Conservation (phyloP, 2,113 vertebrate genomes). For the Petrocephalus microphthalmus region DNA sequence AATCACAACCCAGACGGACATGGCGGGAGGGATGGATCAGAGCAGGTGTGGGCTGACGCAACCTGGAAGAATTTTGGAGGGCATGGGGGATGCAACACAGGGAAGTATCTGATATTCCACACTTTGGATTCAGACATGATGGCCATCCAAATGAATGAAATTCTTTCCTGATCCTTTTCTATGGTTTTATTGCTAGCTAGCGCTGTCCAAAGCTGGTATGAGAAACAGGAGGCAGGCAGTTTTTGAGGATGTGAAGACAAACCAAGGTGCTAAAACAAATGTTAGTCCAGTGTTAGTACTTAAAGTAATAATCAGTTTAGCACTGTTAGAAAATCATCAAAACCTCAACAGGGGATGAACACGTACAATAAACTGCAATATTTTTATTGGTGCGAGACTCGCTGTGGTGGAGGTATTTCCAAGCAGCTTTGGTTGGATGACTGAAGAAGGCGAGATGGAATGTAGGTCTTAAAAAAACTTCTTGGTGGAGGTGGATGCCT, state of each 20-base stretch:
- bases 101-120: not conserved
- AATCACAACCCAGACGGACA: not conserved
- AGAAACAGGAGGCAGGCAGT: not conserved
- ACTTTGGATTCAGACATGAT: not conserved
- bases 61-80: not conserved
- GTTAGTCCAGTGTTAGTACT: not conserved
- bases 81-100: not conserved
- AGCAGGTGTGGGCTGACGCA: slow-evolving; percentile 3
- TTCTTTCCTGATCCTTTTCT: not conserved
- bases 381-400: too few species aligned
- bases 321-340: not conserved
- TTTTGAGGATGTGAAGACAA: not conserved
- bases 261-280: not conserved
- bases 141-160: not conserved
- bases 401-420: too few species aligned
- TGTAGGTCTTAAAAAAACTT: too few species aligned
- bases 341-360: not conserved
- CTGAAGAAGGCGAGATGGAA: too few species aligned
- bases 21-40: slow-evolving; percentile 16
- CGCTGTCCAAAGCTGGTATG: not conserved
- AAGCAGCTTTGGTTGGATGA: too few species aligned
- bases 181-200: not conserved
- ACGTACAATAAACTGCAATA: too few species aligned
- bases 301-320: not conserved
- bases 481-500: too few species aligned